These are phyloP conservation scores for Nettapus auritus DNA, from an alignment of 2,113 vertebrate species.

Conservation along the genomic window DNA sequence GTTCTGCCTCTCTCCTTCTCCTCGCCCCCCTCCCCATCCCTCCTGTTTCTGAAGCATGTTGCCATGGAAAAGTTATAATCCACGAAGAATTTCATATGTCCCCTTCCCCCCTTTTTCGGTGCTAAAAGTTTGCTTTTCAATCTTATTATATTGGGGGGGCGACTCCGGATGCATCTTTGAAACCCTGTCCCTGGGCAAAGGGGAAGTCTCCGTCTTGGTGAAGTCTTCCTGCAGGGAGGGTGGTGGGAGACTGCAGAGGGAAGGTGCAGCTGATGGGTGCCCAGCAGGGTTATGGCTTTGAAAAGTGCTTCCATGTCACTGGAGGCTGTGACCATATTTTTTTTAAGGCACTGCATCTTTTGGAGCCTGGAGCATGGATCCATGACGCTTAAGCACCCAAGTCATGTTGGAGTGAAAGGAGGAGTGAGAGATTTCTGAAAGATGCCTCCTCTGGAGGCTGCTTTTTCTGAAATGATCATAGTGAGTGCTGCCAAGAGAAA, in stretches of 20 bases:
- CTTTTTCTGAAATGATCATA: constrained; percentile 26
- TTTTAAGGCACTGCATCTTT: neutral
- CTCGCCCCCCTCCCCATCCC: neutral
- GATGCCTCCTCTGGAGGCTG: constrained; percentile 4
- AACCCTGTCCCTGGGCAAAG: neutral
- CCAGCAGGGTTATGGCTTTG: neutral
- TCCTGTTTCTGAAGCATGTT: constrained; percentile 64
- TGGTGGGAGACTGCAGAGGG: neutral
- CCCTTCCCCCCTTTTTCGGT: neutral
- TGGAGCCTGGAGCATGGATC: neutral
- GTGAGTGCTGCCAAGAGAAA: constrained; percentile 36
- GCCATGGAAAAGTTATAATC: constrained; percentile 70
- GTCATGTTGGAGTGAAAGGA: neutral
- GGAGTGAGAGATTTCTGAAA: constrained; percentile 31
- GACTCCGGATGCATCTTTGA: neutral
- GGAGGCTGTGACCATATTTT: neutral
- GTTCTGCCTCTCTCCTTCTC: constrained; percentile 46
- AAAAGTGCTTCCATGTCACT: neutral
- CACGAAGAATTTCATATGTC: constrained; percentile 45
- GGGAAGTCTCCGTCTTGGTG: neutral
- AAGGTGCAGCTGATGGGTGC: neutral
- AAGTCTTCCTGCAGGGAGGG: neutral
- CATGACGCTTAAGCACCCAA: neutral
- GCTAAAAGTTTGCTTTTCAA: constrained; percentile 29
- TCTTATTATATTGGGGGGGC: neutral